Evolutionary conservation across 2,113 vertebrate species (phyloP).

Genomic region (Callaeas wilsoni): DNA sequence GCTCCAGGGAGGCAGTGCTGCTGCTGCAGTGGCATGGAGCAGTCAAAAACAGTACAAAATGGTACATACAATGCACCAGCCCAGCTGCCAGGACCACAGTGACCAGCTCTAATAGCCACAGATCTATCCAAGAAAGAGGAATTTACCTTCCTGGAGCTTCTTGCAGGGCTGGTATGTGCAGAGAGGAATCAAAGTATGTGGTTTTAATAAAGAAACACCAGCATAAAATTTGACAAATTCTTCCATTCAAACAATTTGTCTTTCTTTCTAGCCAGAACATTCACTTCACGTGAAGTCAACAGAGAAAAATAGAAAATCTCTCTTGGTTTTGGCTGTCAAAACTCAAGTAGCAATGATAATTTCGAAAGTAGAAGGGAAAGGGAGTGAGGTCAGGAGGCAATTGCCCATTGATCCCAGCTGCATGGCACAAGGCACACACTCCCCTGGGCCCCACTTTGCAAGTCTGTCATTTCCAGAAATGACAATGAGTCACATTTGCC

Average conservation of each 20-base stretch:
- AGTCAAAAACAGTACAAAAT: background rate
- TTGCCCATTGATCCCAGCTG: background rate
- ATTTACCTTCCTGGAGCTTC: background rate
- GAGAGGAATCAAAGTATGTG: background rate
- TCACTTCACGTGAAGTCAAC: background rate
- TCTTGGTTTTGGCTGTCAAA: background rate
- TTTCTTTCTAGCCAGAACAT: background rate
- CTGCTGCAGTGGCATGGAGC: background rate
- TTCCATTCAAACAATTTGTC: background rate
- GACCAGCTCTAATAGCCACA: background rate
- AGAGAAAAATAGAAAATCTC: background rate
- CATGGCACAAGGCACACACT: background rate
- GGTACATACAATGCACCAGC: background rate
- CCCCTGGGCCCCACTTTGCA: background rate
- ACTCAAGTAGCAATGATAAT: background rate
- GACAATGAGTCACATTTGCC: slow-evolving; percentile 17
- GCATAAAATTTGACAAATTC: background rate
- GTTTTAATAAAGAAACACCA: background rate
- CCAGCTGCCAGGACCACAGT: rapidly evolving
- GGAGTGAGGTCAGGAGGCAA: background rate
- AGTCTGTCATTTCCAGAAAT: background rate
- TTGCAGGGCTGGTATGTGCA: background rate
- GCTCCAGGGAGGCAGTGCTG: background rate
- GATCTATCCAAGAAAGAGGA: background rate
- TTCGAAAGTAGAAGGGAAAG: slow-evolving; percentile 2